Percentiles rank a stretch among this genome's conserved stretches.
Conservation (phyloP, 2,888 invertebrate species). For the Nemotelus pantherinus region DNA sequence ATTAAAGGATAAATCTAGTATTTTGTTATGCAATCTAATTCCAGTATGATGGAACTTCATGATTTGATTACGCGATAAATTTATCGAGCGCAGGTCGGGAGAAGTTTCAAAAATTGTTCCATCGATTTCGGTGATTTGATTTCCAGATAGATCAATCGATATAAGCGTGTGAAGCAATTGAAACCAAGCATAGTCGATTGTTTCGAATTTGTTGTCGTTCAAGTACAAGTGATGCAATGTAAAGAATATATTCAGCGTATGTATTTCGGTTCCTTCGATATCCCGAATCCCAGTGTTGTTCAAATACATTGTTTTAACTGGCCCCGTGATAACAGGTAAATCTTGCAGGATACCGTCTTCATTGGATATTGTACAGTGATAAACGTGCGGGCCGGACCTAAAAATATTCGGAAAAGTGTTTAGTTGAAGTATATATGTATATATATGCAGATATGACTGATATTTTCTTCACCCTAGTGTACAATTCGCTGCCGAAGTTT, state of each 20-base stretch:
- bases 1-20: constrained; percentile 27
- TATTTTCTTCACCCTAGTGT: too few species aligned
- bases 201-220: constrained; percentile 5
- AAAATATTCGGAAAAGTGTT: neutral
- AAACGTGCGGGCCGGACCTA: neutral
- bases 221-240: neutral
- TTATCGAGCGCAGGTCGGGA: neutral
- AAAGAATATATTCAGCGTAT: neutral
- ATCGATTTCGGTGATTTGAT: neutral
- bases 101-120: neutral
- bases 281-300: constrained; percentile 5
- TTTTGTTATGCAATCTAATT: neutral
- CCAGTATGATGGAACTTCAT: neutral
- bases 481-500: too few species aligned
- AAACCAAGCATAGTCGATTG: constrained; percentile 5
- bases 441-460: too few species aligned
- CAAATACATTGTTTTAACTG: constrained; percentile 7
- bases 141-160: constrained; percentile 6
- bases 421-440: too few species aligned
- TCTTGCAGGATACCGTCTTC: neutral
- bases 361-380: neutral
- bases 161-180: neutral
- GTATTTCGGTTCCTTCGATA: neutral
- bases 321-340: neutral
- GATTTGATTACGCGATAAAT: constrained; percentile 24